Base-by-base conservation (phyloP, 2,888 invertebrate species). In the Brassicogethes aeneus region DNA sequence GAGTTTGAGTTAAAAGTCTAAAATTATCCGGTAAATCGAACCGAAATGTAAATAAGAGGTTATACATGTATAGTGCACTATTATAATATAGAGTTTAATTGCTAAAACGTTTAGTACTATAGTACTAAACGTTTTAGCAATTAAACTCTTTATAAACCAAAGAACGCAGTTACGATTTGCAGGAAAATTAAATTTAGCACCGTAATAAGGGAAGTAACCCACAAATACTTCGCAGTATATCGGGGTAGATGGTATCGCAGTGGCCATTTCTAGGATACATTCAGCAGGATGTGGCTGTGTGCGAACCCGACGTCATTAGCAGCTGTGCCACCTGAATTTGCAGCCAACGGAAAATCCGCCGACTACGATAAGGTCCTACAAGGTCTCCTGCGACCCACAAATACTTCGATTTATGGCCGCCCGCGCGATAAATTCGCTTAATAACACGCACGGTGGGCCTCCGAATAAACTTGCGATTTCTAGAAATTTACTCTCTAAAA, bases 241-340 rank as follows among this genome's bases (percentile, higher is more conserved):
- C 43, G 43, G 32, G 16, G 43, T 30, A 50, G 51, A 51, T 50
- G 39, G 44, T 48, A 53, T 52, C 53, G 42, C 44, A 33, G 36
- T 29, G 39, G 34, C 50, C 48, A 46, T 53, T 53, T 43, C 47
- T 40, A 47, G 48, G 48, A 55, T 55, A 51, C 52, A 55, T 56
- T 52, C 52, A 50, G 55, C 53, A 54, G 57, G 53, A n/a, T n/a
- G n/a, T n/a, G n/a, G n/a, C n/a, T 49, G 53, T 53, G 46, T 47
- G 42, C 45, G 41, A 44, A 44, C 44, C 45, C 45, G 43, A 44
- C 49, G 52, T 60, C 61, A 60, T 60, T 61, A 61, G 58, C 58
- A 59, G 58, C 53, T 59, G 58, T 53, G 56, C 56, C 61, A 62
- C 62, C 63, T 62, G 62, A 52, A 54, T 52, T 54, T 52, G 50